Percentiles rank a stretch among this genome's conserved stretches.
phyloP scores from a whole-genome alignment of 2,797 vertebrate species.

The Schizopygopsis pylzovi region DNA sequence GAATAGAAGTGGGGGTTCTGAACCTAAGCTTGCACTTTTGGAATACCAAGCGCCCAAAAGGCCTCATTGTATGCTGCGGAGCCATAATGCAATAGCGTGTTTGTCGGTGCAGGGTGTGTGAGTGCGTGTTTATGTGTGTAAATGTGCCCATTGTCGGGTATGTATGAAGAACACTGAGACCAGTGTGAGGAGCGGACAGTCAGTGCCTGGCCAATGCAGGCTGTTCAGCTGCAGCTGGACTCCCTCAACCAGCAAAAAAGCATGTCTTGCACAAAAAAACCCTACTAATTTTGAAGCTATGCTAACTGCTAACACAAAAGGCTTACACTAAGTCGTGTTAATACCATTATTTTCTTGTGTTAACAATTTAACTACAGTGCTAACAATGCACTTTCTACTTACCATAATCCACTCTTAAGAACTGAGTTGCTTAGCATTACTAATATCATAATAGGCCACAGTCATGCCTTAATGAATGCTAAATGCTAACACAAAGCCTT shows the following conservation, averaged over 20 bases:
- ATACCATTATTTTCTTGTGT: neutral
- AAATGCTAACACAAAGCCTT: slow-evolving; percentile 12
- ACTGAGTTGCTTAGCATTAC: neutral
- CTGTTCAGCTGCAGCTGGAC: slow-evolving; percentile 87
- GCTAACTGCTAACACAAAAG: slow-evolving; percentile 12
- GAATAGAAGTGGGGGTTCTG: slow-evolving; percentile 54
- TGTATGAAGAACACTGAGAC: slow-evolving; percentile 79
- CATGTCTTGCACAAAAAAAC: slow-evolving; percentile 41
- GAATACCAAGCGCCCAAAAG: slow-evolving; percentile 63
- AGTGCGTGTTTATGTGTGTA: slow-evolving; percentile 57
- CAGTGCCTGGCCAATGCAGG: slow-evolving; percentile 87
- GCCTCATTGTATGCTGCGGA: slow-evolving; percentile 62
- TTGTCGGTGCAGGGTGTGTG: slow-evolving; percentile 37
- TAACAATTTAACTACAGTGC: neutral
- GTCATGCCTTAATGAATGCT: neutral
- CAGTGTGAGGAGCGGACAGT: slow-evolving; percentile 86
- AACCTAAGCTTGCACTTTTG: slow-evolving; percentile 57
- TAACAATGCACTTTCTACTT: neutral
- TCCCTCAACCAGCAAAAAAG: slow-evolving; percentile 41
- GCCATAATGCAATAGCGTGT: slow-evolving; percentile 53
- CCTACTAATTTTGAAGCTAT: slow-evolving; percentile 34
- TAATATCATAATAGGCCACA: neutral
- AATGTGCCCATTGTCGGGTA: slow-evolving; percentile 75
- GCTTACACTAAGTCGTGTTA: neutral
- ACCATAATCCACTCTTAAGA: neutral